These are phyloP conservation scores for Scaptomyza polygonia DNA, from an alignment of 2,888 invertebrate genomes.

Conservation along the genomic window DNA sequence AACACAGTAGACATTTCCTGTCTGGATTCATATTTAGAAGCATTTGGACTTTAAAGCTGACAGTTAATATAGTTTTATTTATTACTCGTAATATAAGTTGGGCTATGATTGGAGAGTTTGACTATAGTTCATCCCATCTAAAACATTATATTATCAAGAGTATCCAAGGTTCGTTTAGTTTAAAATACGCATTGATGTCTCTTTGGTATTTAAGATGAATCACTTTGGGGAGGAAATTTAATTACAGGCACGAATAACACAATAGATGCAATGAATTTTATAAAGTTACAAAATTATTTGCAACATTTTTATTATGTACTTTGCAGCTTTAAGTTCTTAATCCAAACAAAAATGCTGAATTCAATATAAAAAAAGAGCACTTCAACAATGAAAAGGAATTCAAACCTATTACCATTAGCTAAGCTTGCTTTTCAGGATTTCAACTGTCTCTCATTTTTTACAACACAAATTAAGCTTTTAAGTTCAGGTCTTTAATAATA, in stretches of 20 bases:
- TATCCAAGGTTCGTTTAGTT: neutral
- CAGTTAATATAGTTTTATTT: too few species aligned
- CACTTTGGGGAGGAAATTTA: slow-evolving; percentile 20
- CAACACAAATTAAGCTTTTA: neutral
- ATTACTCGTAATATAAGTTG: too few species aligned
- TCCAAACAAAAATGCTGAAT: slow-evolving; percentile 1
- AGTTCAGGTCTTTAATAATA: neutral
- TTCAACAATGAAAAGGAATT: neutral
- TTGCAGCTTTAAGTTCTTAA: slow-evolving; percentile 1
- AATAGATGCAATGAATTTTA: slow-evolving; percentile 27
- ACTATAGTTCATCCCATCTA: neutral
- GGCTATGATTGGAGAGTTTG: too few species aligned
- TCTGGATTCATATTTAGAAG: neutral
- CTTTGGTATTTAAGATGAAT: slow-evolving; percentile 8
- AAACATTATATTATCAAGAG: neutral
- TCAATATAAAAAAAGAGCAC: neutral
- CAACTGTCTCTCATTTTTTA: neutral
- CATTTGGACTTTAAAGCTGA: neutral
- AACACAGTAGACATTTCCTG: slow-evolving; percentile 12
- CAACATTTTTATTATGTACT: neutral
- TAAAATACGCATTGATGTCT: neutral
- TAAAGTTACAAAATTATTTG: slow-evolving; percentile 8
- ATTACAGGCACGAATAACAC: slow-evolving; percentile 24
- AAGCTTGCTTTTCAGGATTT: neutral
- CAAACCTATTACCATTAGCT: neutral